Evolutionary conservation across 2,888 invertebrate species (phyloP), one percentile per base, ranked within the genome.

Genomic region (Epiblema foenella): DNA sequence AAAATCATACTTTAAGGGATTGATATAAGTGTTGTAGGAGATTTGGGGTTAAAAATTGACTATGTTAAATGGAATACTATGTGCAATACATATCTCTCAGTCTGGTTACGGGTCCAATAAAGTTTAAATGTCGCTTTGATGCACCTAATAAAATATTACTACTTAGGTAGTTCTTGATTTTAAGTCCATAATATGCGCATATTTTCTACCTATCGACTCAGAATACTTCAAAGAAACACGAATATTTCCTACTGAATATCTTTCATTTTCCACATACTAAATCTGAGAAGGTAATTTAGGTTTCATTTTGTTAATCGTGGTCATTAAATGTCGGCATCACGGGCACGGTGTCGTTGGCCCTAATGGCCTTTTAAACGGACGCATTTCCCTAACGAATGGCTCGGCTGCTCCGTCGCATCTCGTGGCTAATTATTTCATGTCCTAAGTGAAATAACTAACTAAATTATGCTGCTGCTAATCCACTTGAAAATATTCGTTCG

Each of bases 301-400:
- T 76, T 79, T 81, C 79, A 81, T 81, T 83, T 75, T 76, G 78
- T 81, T 81, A 84, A 84, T 81, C 79, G 78, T 74, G 79, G 77
- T 76, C 79, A 81, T 83, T 83, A 83, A 77, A 76, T 77, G 76
- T 75, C 77, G 76, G 71, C 80, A 78, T 82, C 82, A 81, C 78
- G 77, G 76, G 77, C 74, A 73, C 76, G 71, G 74, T 76, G 75
- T 76, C 77, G 76, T 77, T 79, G 76, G 74, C 75, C 77, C 77
- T 81, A 83, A 84, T 80, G 77, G 79, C 76, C 76, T 81, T 81
- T 79, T 78, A 68, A 73, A 80, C 78, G 76, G 75, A 76, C 78
- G 75, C 78, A 77, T 81, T 74, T 75, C 74, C 69, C 75, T 81
- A 81, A 81, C 79, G 77, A 79, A 79, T 76, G 76, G 76, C 72